Conservation (phyloP, 2,888 invertebrate genomes). For the Steinernema carpocapsae region DNA sequence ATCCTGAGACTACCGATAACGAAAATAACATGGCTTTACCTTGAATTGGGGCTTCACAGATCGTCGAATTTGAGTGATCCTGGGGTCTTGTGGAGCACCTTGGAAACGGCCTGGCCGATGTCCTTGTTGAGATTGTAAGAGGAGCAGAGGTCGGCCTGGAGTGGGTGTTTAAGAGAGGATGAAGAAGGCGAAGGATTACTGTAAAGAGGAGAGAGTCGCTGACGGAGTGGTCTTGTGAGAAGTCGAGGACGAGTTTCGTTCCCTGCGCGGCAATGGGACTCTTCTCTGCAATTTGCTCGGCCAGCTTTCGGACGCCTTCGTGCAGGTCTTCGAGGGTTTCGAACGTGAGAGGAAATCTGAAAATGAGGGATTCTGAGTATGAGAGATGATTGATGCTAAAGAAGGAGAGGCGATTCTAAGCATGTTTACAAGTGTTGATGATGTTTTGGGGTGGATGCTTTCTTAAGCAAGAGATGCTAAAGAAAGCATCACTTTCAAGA, state of each 20-base stretch:
- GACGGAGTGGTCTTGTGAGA: neutral
- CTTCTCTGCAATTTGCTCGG: neutral
- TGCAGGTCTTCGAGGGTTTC: neutral
- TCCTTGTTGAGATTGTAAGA: constrained; percentile 2
- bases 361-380: neutral
- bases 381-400: neutral
- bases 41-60: too few species aligned
- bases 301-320: neutral
- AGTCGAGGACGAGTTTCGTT: neutral
- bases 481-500: too few species aligned
- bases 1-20: too few species aligned
- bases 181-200: neutral
- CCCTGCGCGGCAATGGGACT: constrained; percentile 23
- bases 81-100: neutral
- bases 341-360: neutral
- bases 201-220: neutral
- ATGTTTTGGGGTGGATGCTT: too few species aligned
- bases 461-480: too few species aligned
- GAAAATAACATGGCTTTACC: too few species aligned
- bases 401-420: neutral
- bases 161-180: neutral
- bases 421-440: too few species aligned
- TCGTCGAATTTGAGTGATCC: neutral
- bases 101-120: neutral
- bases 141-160: neutral